Evolutionary conservation across 2,888 invertebrate genomes (phyloP).

Genomic region (Synergus laeviventris): DNA sequence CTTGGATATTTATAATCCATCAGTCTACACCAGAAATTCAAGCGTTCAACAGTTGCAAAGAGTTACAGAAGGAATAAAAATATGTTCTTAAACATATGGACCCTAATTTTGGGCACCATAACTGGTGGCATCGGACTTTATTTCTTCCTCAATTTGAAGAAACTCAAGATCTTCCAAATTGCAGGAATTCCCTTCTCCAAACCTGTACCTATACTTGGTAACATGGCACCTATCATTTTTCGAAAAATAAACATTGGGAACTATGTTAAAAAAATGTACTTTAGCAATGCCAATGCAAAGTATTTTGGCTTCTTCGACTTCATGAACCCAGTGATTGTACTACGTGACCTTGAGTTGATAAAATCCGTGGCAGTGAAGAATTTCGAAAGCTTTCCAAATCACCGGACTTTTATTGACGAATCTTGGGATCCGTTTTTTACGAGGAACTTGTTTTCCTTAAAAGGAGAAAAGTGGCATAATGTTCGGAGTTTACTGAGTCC

Average conservation of each 20-base stretch:
- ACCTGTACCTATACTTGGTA: constrained; percentile 31
- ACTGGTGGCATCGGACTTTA: neutral
- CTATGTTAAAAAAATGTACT: constrained; percentile 32
- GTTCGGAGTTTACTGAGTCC: constrained; percentile 39
- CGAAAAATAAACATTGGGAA: constrained; percentile 4
- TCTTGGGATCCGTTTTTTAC: constrained; percentile 61
- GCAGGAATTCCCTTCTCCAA: constrained; percentile 6
- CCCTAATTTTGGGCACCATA: neutral
- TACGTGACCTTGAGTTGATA: constrained; percentile 44
- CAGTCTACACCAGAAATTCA: too few relatives aligned
- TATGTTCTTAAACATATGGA: neutral
- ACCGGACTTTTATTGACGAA: constrained; percentile 53
- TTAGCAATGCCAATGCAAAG: constrained; percentile 38
- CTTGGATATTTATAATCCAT: too few relatives aligned
- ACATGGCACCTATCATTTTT: constrained; percentile 37
- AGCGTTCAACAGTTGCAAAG: too few relatives aligned
- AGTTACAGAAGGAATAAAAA: too few relatives aligned
- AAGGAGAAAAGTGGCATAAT: constrained; percentile 59
- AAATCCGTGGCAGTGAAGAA: constrained; percentile 47
- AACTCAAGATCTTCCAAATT: constrained; percentile 8
- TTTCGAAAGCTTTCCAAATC: constrained; percentile 58
- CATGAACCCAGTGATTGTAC: constrained; percentile 29
- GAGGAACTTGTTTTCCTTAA: constrained; percentile 58
- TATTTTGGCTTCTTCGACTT: constrained; percentile 43
- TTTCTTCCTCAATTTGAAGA: neutral